Evolutionary conservation across 2,888 invertebrate species (phyloP).

Genomic region (Ischnura elegans): DNA sequence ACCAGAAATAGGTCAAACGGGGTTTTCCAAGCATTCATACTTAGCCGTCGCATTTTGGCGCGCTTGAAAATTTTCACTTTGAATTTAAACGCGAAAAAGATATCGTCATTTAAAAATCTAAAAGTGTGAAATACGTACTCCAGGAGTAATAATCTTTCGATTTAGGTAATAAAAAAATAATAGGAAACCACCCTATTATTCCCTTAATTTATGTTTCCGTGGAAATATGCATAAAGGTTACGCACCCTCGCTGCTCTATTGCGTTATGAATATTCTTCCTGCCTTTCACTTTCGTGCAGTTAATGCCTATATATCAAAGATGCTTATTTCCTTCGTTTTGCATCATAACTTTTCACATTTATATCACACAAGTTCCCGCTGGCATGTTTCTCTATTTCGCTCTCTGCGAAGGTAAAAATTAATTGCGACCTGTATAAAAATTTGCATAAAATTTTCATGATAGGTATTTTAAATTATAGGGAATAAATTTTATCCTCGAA

Average conservation of each 20-base stretch:
- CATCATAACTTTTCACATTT: neutral
- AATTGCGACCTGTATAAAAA: neutral
- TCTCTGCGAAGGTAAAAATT: neutral
- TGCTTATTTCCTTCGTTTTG: neutral
- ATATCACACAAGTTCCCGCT: neutral
- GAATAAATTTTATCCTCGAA: too few species aligned
- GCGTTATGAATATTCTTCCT: neutral
- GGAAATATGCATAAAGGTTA: neutral
- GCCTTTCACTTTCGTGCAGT: neutral
- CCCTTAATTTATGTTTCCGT: too few species aligned
- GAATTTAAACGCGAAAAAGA: too few species aligned
- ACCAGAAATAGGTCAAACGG: too few species aligned
- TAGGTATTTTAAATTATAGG: neutral
- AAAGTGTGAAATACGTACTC: too few species aligned
- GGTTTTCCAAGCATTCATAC: too few species aligned
- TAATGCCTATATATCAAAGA: neutral
- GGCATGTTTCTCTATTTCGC: neutral
- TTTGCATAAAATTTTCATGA: neutral
- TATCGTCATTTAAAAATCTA: too few species aligned
- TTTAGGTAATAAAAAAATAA: too few species aligned
- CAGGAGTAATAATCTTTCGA: too few species aligned
- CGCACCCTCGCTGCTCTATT: neutral
- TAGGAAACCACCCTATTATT: too few species aligned
- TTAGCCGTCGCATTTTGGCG: too few species aligned
- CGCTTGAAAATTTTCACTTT: too few species aligned